Percentiles rank a stretch among this genome's conserved stretches.
Conservation (phyloP, 2,113 vertebrate species). For the Eudorcas thomsonii region DNA sequence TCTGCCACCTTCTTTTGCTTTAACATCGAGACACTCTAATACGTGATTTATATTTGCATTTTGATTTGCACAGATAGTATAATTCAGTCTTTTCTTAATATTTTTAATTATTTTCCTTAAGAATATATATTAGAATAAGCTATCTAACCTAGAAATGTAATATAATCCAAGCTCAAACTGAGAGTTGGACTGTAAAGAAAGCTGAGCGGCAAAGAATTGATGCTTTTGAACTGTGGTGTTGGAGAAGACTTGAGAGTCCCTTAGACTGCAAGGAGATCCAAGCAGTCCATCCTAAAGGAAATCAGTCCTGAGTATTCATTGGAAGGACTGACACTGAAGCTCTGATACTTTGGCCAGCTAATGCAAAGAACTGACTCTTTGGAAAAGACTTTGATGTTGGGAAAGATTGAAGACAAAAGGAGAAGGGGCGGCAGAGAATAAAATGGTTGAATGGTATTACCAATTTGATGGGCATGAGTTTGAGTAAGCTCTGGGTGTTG, state of each 20-base stretch:
- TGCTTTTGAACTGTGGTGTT: neutral
- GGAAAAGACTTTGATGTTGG: neutral
- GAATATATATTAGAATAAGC: neutral
- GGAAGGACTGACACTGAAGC: neutral
- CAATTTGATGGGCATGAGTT: neutral
- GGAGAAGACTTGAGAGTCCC: neutral
- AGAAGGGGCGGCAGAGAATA: accelerated
- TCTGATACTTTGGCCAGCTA: neutral
- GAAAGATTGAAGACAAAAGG: neutral
- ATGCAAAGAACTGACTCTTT: neutral
- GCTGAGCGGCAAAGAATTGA: accelerated
- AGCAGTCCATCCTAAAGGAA: neutral
- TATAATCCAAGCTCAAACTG: neutral
- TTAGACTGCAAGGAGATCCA: neutral
- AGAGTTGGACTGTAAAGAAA: neutral
- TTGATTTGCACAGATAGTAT: neutral
- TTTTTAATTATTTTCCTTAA: neutral
- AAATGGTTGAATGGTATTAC: neutral
- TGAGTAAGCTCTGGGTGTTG: neutral
- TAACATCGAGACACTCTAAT: neutral
- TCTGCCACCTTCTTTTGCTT: neutral
- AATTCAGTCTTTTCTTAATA: neutral
- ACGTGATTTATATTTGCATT: neutral
- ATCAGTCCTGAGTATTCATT: neutral
- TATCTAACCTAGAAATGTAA: neutral